phyloP scores from a whole-genome alignment of 2,888 invertebrate genomes.

The Drosophila anomelani region DNA sequence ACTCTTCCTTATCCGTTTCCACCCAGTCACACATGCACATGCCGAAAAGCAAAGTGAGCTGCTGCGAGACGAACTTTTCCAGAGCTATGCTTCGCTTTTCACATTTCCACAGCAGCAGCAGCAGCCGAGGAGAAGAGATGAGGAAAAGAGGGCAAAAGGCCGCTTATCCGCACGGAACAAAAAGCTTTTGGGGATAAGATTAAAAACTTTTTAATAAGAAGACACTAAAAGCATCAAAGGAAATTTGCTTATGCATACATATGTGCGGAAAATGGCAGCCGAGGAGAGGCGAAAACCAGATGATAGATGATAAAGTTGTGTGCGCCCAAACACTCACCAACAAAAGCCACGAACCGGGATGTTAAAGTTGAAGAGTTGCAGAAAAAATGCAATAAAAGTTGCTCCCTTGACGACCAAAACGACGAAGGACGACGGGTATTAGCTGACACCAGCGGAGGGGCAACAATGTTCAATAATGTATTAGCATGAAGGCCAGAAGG shows the following conservation, averaged over 20 bases:
- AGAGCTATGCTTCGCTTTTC: constrained; percentile 50
- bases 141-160: constrained; percentile 15
- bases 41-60: constrained; percentile 40
- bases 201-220: constrained; percentile 77
- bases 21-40: constrained; percentile 32
- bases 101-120: constrained; percentile 55
- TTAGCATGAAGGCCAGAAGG: constrained; percentile 49
- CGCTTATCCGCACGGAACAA: constrained; percentile 64
- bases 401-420: constrained; percentile 6
- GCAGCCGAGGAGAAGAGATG: constrained; percentile 1
- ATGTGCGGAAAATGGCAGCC: constrained; percentile 48
- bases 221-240: constrained; percentile 80
- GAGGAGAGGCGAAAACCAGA: constrained; percentile 7
- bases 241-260: constrained; percentile 55
- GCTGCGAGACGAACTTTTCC: constrained; percentile 62
- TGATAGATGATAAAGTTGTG: constrained; percentile 52
- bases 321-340: constrained; percentile 32
- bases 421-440: constrained; percentile 37
- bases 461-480: constrained; percentile 80
- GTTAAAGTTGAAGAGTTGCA: constrained; percentile 54
- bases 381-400: constrained; percentile 72
- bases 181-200: constrained; percentile 61
- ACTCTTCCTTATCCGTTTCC: constrained; percentile 1
- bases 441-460: constrained; percentile 50
- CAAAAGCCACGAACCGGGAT: constrained; percentile 19